A percentile compares a stretch with the other conserved stretches of the same genome.
phyloP scores from a whole-genome alignment of 2,888 invertebrate species.

The Netelia melanura region DNA sequence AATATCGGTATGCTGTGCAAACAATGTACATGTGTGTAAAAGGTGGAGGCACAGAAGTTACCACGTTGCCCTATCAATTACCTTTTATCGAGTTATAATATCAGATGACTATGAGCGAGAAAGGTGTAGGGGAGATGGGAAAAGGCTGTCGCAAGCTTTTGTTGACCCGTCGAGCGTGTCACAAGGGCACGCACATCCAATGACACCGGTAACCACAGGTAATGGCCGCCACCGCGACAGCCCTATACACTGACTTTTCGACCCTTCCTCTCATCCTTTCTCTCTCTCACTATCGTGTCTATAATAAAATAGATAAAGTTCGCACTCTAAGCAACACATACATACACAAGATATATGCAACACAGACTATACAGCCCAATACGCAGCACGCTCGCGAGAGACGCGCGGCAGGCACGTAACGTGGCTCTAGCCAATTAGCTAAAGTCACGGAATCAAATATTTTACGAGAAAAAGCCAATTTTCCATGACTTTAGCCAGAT shows the following conservation, averaged over 20 bases:
- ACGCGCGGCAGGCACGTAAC: no score
- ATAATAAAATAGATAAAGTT: not conserved
- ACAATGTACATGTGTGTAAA: constrained; percentile 51
- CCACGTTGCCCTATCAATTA: constrained; percentile 75
- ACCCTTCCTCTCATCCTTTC: constrained; percentile 20
- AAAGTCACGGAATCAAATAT: no score
- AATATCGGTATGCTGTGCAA: not conserved
- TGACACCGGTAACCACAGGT: constrained; percentile 81
- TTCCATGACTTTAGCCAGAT: no score
- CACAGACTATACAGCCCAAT: not conserved
- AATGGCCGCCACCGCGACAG: constrained; percentile 77
- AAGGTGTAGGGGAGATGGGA: constrained; percentile 14
- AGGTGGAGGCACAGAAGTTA: constrained; percentile 67
- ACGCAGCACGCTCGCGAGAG: not conserved
- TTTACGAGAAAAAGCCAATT: no score
- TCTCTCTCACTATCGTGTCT: not conserved
- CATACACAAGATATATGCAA: not conserved
- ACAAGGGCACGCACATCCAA: constrained; percentile 75
- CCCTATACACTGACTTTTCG: constrained; percentile 46
- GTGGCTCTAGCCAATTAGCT: no score
- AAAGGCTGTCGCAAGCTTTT: constrained; percentile 46
- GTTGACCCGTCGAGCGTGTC: constrained; percentile 50
- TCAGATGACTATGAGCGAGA: constrained; percentile 72
- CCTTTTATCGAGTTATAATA: constrained; percentile 76
- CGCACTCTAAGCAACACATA: constrained; percentile 7